These are phyloP conservation scores for Tachuris rubrigastra DNA, from an alignment of 2,113 vertebrate genomes.

Conservation along the genomic window DNA sequence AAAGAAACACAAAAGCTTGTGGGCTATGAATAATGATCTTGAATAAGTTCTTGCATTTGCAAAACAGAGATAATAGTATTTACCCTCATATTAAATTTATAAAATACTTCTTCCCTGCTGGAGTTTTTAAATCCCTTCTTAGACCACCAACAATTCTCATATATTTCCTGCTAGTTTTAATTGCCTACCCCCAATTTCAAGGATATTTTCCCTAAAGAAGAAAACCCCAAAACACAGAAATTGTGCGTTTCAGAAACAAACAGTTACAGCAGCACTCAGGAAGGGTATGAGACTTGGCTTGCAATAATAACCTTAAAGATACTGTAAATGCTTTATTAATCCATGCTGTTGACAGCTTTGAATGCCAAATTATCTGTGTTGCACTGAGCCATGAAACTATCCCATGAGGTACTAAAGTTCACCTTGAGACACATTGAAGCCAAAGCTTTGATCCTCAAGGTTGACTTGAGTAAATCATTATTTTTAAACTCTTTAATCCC, in stretches of 20 bases:
- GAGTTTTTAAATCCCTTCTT: conserved; percentile 25
- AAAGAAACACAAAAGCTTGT: conserved; percentile 22
- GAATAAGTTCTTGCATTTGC: conserved; percentile 11
- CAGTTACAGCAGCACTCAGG: not conserved
- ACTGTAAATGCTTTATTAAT: conserved; percentile 32
- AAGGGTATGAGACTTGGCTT: not conserved
- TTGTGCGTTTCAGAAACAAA: not conserved
- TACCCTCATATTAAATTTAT: not conserved
- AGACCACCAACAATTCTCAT: not conserved
- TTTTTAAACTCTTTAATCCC: conserved; percentile 50
- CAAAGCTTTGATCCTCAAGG: conserved; percentile 55
- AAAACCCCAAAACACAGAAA: not conserved
- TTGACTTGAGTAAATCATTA: conserved; percentile 46
- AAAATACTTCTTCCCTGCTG: conserved; percentile 1
- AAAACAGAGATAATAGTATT: conserved; percentile 10
- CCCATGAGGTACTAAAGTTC: conserved; percentile 17
- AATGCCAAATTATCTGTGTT: conserved; percentile 17
- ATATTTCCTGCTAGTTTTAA: conserved; percentile 6
- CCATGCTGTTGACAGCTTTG: conserved; percentile 5
- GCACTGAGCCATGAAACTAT: conserved; percentile 25
- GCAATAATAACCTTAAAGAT: conserved; percentile 25
- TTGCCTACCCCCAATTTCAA: not conserved
- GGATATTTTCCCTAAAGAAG: not conserved
- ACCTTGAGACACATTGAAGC: conserved; percentile 41
- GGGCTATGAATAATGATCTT: not conserved